Percentiles rank a stretch among this genome's conserved stretches.
These are phyloP conservation scores for Parambassis ranga DNA, from an alignment of 2,797 vertebrate species.

Conservation along the genomic window DNA sequence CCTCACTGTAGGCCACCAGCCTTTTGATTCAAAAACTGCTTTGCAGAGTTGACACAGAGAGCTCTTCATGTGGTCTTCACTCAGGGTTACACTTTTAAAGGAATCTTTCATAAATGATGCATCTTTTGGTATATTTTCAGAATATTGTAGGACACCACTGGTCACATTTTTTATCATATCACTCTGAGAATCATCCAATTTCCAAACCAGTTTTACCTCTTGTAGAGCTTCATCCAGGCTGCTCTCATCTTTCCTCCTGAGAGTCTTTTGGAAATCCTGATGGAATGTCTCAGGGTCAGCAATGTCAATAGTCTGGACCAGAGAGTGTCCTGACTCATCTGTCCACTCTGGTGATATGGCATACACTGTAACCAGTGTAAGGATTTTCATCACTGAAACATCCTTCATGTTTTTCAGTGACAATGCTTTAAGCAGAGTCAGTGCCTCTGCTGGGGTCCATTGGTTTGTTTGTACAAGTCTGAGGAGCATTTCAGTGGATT, in stretches of 20 bases:
- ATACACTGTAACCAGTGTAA: not conserved
- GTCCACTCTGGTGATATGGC: not conserved
- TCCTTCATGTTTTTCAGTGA: not conserved
- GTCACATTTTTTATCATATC: not conserved
- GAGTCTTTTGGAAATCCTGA: conserved; percentile 3
- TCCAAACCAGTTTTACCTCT: not conserved
- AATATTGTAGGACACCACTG: not conserved
- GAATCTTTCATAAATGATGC: accelerated
- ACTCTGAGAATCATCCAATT: not conserved
- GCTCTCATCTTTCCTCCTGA: not conserved
- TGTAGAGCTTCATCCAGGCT: not conserved
- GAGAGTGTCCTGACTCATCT: not conserved
- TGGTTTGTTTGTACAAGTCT: not conserved
- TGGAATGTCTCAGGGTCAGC: not conserved
- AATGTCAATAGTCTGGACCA: not conserved
- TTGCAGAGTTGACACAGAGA: conserved; percentile 17
- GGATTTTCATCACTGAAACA: not conserved
- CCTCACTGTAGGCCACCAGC: conserved; percentile 18
- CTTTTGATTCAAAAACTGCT: not conserved
- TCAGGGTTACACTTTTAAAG: not conserved
- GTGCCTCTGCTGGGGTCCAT: conserved; percentile 6
- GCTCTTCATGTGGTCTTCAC: accelerated
- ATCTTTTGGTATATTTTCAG: not conserved
- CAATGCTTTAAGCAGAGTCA: conserved; percentile 5
- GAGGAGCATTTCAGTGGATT: not conserved